phyloP scores from a whole-genome alignment of 1,140 invertebrate genomes.

The Cryptotermes secundus region DNA sequence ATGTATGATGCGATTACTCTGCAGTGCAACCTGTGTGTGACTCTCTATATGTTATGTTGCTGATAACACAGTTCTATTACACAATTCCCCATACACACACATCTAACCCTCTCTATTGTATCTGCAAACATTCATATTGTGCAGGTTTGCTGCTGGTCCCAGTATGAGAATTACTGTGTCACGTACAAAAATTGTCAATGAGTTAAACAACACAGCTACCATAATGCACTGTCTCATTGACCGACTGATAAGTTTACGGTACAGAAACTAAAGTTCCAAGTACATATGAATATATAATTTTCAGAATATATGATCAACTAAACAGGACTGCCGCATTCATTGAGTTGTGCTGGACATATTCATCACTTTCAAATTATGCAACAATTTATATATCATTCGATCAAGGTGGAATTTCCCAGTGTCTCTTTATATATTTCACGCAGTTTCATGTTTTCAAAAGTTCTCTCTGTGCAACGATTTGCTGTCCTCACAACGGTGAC shows the following conservation, averaged over 20 bases:
- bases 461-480: too few species aligned
- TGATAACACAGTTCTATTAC: constrained; percentile 17
- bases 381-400: too few species aligned
- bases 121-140: background rate
- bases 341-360: too few species aligned
- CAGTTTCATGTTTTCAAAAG: too few species aligned
- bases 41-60: constrained; percentile 16
- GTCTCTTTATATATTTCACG: too few species aligned
- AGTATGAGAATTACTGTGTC: background rate
- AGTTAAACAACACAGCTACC: background rate
- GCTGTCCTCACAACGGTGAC: too few species aligned
- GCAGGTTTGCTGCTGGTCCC: background rate
- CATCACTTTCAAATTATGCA: too few species aligned
- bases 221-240: background rate
- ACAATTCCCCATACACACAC: constrained; percentile 12
- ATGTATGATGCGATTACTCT: constrained; percentile 16
- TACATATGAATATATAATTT: background rate
- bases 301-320: too few species aligned
- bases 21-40: constrained; percentile 11
- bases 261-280: background rate
- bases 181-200: background rate
- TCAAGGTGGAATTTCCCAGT: too few species aligned
- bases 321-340: too few species aligned
- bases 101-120: constrained; percentile 16
- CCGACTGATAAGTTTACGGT: background rate